Conservation (phyloP, 2,797 vertebrate species). For the Anguilla megastoma region DNA sequence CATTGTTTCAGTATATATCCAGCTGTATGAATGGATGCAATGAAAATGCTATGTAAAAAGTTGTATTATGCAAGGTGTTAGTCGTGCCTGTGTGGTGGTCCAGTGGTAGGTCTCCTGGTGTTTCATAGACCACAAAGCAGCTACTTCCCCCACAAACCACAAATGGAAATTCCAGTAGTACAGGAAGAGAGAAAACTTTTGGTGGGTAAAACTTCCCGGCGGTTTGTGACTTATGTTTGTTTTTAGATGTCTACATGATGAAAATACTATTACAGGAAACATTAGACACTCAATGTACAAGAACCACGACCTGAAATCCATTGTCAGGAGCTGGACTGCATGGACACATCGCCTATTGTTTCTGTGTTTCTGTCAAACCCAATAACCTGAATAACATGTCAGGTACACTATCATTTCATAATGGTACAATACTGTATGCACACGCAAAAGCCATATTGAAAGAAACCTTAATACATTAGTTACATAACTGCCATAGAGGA, state of each 20-base stretch:
- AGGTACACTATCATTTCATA: background rate
- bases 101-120: background rate
- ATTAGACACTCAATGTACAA: background rate
- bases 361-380: background rate
- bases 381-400: background rate
- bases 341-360: background rate
- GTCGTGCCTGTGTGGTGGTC: background rate
- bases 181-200: background rate
- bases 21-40: too few relatives aligned
- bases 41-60: too few relatives aligned
- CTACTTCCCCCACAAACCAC: background rate
- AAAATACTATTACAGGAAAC: background rate
- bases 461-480: background rate
- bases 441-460: background rate
- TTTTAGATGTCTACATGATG: background rate
- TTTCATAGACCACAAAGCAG: background rate
- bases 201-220: background rate
- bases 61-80: background rate
- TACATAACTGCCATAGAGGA: too few relatives aligned
- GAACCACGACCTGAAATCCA: background rate
- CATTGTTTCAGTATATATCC: too few relatives aligned
- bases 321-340: background rate
- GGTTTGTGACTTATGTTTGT: background rate
- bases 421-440: background rate
- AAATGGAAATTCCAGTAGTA: background rate